Evolutionary conservation across 1,140 invertebrate species (phyloP).

Genomic region (Maniola jurtina): DNA sequence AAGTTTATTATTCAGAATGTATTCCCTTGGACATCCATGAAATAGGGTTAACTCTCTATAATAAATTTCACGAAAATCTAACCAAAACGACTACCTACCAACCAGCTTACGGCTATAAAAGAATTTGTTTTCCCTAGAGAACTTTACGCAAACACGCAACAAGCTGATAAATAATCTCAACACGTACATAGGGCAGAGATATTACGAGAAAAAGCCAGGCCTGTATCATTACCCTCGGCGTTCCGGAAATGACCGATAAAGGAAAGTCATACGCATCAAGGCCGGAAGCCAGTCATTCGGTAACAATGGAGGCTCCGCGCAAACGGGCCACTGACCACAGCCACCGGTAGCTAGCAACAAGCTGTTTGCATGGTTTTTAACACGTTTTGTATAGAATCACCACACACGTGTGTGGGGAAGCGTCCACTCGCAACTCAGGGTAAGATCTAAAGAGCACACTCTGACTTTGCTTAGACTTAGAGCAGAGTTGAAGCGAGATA

Average conservation of each 20-base stretch:
- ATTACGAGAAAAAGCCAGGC: conserved; percentile 15
- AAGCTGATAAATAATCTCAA: conserved; percentile 24
- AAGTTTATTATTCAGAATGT: no score
- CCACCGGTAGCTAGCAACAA: no score
- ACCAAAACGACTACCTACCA: no score
- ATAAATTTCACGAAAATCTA: not conserved
- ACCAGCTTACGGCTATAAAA: not conserved
- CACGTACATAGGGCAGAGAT: conserved; percentile 20
- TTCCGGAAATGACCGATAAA: conserved; percentile 27
- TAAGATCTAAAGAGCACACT: no score
- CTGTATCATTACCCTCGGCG: conserved; percentile 23
- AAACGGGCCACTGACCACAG: no score
- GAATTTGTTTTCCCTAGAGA: not conserved
- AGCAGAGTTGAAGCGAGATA: no score
- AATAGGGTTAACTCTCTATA: not conserved
- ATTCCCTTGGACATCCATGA: not conserved
- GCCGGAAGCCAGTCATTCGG: conserved; percentile 21
- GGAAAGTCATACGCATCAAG: conserved; percentile 24
- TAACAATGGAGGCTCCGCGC: no score
- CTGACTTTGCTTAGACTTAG: no score
- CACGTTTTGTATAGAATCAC: no score
- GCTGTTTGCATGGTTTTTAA: no score
- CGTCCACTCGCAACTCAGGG: no score
- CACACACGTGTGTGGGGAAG: no score
- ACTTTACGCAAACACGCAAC: conserved; percentile 11